Evolutionary conservation across 2,113 vertebrate genomes (phyloP).

Genomic region (Microtus ochrogaster): DNA sequence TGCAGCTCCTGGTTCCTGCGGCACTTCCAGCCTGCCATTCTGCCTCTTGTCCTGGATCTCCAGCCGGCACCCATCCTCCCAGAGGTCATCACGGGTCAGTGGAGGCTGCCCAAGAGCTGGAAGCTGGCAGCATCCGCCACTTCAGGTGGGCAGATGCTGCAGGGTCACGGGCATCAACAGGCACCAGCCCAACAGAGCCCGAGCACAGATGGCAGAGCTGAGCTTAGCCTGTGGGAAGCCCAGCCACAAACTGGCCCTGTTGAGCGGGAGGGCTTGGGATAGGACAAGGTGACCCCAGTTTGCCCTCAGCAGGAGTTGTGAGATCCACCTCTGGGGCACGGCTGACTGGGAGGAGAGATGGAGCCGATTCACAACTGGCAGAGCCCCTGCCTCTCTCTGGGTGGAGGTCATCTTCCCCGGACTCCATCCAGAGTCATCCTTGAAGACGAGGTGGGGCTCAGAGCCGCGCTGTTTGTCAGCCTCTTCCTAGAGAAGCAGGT

Average conservation of each 20-base stretch:
- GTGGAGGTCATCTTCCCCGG: background rate
- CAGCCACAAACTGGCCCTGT: conserved; percentile 84
- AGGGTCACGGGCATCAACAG: conserved; percentile 76
- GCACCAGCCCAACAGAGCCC: conserved; percentile 56
- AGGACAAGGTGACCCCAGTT: conserved; percentile 82
- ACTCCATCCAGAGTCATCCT: background rate
- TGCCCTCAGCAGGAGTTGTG: conserved; percentile 24
- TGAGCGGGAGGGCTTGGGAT: conserved; percentile 83
- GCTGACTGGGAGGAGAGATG: background rate
- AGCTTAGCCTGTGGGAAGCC: conserved; percentile 90
- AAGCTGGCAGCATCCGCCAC: background rate
- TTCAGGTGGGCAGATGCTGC: conserved; percentile 78
- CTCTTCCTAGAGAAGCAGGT: background rate
- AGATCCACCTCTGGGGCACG: background rate
- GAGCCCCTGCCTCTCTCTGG: background rate
- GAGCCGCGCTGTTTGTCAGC: too few species aligned
- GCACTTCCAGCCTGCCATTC: background rate
- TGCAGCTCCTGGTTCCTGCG: accelerated
- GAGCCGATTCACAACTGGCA: background rate
- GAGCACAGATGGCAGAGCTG: conserved; percentile 89
- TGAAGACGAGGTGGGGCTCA: background rate
- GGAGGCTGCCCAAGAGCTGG: background rate
- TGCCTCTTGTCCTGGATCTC: background rate
- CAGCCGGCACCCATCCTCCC: background rate
- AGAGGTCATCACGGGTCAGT: background rate